Evolutionary conservation across 2,797 vertebrate species (phyloP).

Genomic region (Adrianichthys oophorus): DNA sequence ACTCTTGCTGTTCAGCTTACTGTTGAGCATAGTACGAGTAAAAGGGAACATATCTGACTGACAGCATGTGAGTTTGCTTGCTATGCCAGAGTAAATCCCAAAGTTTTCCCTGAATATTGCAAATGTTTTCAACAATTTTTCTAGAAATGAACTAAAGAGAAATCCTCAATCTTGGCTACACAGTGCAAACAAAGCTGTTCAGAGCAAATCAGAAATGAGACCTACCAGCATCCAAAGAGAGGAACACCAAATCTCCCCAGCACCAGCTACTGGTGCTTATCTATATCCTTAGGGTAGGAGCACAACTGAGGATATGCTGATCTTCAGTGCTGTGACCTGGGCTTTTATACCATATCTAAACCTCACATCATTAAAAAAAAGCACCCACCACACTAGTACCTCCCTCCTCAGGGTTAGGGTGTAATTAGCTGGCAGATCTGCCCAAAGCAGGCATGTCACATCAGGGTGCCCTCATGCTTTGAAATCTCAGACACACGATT

Average conservation of each 20-base stretch:
- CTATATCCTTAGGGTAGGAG: slow-evolving; percentile 82
- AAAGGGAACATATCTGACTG: neutral
- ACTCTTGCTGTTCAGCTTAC: slow-evolving; percentile 2
- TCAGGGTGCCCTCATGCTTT: slow-evolving; percentile 76
- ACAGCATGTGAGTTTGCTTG: neutral
- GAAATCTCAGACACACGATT: slow-evolving; percentile 79
- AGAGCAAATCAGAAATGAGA: slow-evolving; percentile 50
- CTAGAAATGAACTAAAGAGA: slow-evolving; percentile 14
- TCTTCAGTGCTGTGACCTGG: slow-evolving; percentile 72
- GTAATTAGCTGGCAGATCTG: slow-evolving; percentile 92
- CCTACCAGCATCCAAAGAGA: slow-evolving; percentile 82
- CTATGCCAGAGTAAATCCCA: slow-evolving; percentile 7
- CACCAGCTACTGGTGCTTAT: slow-evolving; percentile 72
- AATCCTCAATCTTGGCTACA: slow-evolving; percentile 21
- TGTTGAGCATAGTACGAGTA: neutral
- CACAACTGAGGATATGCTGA: slow-evolving; percentile 83
- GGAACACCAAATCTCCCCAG: slow-evolving; percentile 64
- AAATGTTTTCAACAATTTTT: neutral
- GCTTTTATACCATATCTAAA: slow-evolving; percentile 90
- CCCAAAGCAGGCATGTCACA: slow-evolving; percentile 83
- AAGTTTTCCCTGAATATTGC: slow-evolving; percentile 4
- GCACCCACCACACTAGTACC: slow-evolving; percentile 82
- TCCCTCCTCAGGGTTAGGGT: slow-evolving; percentile 82
- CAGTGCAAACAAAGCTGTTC: slow-evolving; percentile 29
- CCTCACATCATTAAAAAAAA: slow-evolving; percentile 75